Evolutionary conservation across 2,797 vertebrate genomes (phyloP).

Genomic region (Sparidentex hasta): DNA sequence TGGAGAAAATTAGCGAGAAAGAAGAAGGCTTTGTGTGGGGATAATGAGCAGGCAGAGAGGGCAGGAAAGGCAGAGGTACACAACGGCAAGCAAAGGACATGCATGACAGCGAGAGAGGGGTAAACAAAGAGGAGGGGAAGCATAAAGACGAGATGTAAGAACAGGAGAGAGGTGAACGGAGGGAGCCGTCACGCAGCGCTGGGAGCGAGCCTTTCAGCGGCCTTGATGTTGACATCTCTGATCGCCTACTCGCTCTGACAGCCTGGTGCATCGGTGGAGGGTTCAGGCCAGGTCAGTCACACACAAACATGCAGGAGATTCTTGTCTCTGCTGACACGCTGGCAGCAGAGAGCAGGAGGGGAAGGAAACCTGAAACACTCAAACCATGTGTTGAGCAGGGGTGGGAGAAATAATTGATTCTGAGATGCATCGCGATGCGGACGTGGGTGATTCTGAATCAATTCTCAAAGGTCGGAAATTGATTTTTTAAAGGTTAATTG

Average conservation of each 20-base stretch:
- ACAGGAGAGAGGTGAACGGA: conserved; percentile 29
- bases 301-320: conserved; percentile 37
- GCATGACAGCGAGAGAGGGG: conserved; percentile 1
- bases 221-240: conserved; percentile 59
- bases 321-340: conserved; percentile 40
- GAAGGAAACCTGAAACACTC: conserved; percentile 35
- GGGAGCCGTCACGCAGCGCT: conserved; percentile 28
- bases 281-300: conserved; percentile 62
- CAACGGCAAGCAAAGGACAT: conserved; percentile 19
- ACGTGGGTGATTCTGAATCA: too few relatives aligned
- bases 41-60: conserved; percentile 42
- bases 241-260: conserved; percentile 57
- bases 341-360: conserved; percentile 18
- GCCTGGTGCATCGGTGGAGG: conserved; percentile 33
- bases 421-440: too few relatives aligned
- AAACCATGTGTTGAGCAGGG: conserved; percentile 39
- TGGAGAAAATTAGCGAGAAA: conserved; percentile 22
- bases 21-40: background rate
- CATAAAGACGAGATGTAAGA: conserved; percentile 10
- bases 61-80: conserved; percentile 2
- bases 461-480: too few relatives aligned
- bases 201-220: conserved; percentile 40
- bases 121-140: background rate
- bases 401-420: too few relatives aligned
- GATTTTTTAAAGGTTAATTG: too few relatives aligned